Evolutionary conservation across 2,888 invertebrate species (phyloP), one percentile per base, ranked within the genome.

Genomic region (Ophion slaviceki): DNA sequence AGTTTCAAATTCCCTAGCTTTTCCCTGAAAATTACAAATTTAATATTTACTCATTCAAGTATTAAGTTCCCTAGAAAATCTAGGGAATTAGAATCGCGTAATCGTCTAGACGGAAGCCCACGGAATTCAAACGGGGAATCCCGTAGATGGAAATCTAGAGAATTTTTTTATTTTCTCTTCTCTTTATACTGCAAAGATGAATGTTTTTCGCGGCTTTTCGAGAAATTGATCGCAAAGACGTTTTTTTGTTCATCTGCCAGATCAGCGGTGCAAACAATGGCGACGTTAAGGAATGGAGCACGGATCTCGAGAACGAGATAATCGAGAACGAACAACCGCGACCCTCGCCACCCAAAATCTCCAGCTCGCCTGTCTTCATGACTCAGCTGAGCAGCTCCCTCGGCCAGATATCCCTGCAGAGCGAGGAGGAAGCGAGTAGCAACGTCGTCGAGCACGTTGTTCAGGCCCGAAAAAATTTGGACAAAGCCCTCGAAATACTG

Each of bases 381-480:
- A 80, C 88, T 28, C 88, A 91, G 32, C 82, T 91, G 3, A 90
- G 88, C 57, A 87, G 75, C 4, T 91, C 92, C 0, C 88, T 92
- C 10, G 90, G 90, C 4, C 90, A 90, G 53, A 83, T 92, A 76
- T 91, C 91, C 1, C 47, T 92, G n/a, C 85, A 88, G 24, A 88
- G 83, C 45, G 89, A 90, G n/a, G 86, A 87, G 8, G 88, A 90
- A 40, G 61, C 80, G 10, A 11, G 70, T 5, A 53, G 53, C 10
- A 85, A 76, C 59, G 70, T 91, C 1, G 71, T 88, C 24, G 89
- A 90, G 74, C 89, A 89, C 61, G 84, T 92, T 1, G 71, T 89
- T 7, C 87, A 79, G 36, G 88, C 89, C 2, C 85, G 89, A 66
- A 81, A 80, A 76, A 88, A 86, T 76, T 78, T 91, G 7, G 90